A percentile compares a stretch with the other conserved stretches of the same genome.
Conservation (phyloP, 2,888 invertebrate species). For the Dicycla oo region DNA sequence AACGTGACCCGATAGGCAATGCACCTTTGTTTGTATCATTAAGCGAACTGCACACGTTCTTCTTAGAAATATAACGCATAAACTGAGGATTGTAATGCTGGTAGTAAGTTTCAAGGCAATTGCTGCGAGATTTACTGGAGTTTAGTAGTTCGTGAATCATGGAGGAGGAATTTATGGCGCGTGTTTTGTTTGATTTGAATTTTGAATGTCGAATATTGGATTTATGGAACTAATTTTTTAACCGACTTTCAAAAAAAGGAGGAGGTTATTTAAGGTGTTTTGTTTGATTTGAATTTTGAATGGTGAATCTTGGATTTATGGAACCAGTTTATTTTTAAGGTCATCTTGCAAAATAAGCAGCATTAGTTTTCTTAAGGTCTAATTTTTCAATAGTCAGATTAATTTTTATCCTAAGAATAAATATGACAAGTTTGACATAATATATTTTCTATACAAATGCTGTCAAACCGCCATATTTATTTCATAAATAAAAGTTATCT, state of each 20-base stretch:
- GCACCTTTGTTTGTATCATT: constrained; percentile 58
- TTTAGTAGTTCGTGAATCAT: constrained; percentile 47
- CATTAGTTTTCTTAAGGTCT: neutral
- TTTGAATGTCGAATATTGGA: neutral
- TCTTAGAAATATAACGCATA: constrained; percentile 60
- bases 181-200: constrained; percentile 19
- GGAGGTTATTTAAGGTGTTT: constrained; percentile 25
- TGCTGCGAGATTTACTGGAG: constrained; percentile 38
- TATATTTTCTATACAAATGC: too few relatives aligned
- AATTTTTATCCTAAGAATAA: too few relatives aligned
- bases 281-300: constrained; percentile 16
- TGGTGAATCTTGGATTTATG: neutral
- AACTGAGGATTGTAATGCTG: constrained; percentile 55
- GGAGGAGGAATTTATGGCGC: constrained; percentile 26
- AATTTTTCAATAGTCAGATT: too few relatives aligned
- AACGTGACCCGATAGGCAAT: constrained; percentile 66
- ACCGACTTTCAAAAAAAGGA: too few relatives aligned
- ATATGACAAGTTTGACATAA: too few relatives aligned
- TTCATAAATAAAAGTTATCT: too few relatives aligned
- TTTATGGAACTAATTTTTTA: neutral
- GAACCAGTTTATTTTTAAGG: neutral
- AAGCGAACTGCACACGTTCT: constrained; percentile 60
- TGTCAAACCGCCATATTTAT: too few relatives aligned
- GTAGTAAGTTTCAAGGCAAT: constrained; percentile 48
- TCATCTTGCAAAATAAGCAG: neutral